Evolutionary conservation across 2,113 vertebrate species (phyloP), one percentile per base, ranked within the genome.

Genomic region (Bubo blakistoni): DNA sequence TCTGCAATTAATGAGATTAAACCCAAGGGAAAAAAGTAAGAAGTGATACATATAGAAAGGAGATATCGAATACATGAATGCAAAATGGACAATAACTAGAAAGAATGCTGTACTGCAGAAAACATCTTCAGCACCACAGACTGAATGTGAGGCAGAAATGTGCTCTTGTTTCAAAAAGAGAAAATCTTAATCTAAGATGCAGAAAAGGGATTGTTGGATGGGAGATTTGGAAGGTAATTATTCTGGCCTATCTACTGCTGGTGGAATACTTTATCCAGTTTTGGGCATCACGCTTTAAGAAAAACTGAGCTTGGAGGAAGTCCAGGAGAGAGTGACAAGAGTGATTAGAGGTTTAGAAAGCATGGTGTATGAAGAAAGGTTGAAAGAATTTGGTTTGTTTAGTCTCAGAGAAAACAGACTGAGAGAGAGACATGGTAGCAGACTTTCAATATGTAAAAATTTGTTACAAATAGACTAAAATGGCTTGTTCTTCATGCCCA

Each of bases 341-440:
- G 70, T 62, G 79, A 95, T 93, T 96, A 89, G 71, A 88, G 58
- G 81, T 96, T 97, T 93, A 96, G 90, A 95, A 95, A 80, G 62
- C 73, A 82, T 51, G 62, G 92, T 49, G 54, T 97, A 73, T 80
- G 90, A 93, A 95, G 66, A 95, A 94, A 89, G 78, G 71, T 94
- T 92, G 70, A 93, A 96, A 96, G 93, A 96, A 93, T 96, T 94
- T 80, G 57, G 40, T 93, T 95, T 96, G 94, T 96, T 97, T 97
- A 96, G 93, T 95, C 96, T 96, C 72, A 66, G 22, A 85, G 62
- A 93, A 95, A 95, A 91, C 52, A 89, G 90, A 59, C 72, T 87
- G 65, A 59, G 46, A 90, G 62, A 88, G 44, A 85, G 47, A 77
- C 49, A 65, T 69, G 32, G 81, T 86, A 95, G 87, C 25, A 94